Evolutionary conservation across 2,888 invertebrate genomes (phyloP), one percentile per base, ranked within the genome.

Genomic region (Mayetiola destructor): DNA sequence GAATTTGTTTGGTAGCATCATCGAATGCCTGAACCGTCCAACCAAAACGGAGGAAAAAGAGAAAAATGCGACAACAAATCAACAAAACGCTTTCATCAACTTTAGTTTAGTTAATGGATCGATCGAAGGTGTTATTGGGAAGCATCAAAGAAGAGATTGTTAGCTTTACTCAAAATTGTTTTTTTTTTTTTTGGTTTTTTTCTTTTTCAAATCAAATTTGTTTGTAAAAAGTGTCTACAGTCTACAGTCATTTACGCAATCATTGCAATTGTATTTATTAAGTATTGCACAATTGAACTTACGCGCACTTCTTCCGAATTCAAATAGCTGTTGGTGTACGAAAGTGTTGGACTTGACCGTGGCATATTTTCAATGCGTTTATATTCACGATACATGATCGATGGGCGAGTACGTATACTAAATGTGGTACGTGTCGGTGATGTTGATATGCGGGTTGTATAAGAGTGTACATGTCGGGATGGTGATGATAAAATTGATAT

Each of bases 1-100:
- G 82, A 68, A 90, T 89, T 65, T 82, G 80, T 67, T 83, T 81
- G 62, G 84, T 83, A 73, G 89, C 88, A 70, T 87, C 87, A 70
- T 87, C 84, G 73, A 89, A 90, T 64, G 79, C 78, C 89, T 90
- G 78, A 5, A 40, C 16, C 4, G 37, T 37, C n/a, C 20, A 36
- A 12, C 4, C 36, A 36, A 12, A 36, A 8, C 4, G n/a, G 32
- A 32, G 16, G 16, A 36, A 4, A 12, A 12, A 8, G 16, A 12
- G 4, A 3, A 36, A 8, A n/a, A 12, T 36, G 4, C 39, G 5
- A 39, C 3, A 39, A 4, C 5, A 39, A 39, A 39, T 18, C 16
- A 39, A 39, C 16, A 39, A 39, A 39, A 32, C 10, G n/a, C n/a
- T n/a, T n/a, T n/a, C n/a, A n/a, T n/a, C n/a, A n/a, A n/a, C n/a